Conservation (phyloP, 2,888 invertebrate species). For the Anorthoa munda region DNA sequence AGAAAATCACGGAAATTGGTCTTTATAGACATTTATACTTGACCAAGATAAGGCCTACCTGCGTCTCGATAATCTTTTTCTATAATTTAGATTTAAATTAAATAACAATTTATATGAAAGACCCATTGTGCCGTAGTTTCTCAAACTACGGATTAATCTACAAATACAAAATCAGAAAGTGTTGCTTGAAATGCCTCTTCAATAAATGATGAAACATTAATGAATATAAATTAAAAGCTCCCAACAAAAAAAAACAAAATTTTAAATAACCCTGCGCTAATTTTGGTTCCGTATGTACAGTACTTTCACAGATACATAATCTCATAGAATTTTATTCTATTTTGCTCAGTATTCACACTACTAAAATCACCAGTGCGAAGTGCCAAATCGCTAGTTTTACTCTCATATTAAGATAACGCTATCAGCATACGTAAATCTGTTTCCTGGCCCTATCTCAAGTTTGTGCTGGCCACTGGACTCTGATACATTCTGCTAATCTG, state of each 20-base stretch:
- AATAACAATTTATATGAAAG: too few species aligned
- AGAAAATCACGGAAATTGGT: background rate
- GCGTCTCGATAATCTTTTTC: too few species aligned
- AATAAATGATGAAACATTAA: background rate
- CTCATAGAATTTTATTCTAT: background rate
- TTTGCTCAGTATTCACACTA: background rate
- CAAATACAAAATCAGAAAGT: background rate
- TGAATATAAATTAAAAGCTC: background rate
- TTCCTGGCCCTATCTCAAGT: slow-evolving; percentile 46
- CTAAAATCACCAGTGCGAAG: background rate
- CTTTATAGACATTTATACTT: background rate
- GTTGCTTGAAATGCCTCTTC: background rate
- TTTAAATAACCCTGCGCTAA: background rate
- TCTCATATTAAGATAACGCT: slow-evolving; percentile 42
- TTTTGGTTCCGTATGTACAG: background rate
- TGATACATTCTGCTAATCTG: slow-evolving; percentile 51
- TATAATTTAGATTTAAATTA: too few species aligned
- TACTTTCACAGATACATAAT: background rate
- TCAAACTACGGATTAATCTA: too few species aligned
- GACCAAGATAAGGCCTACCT: background rate
- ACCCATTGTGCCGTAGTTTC: too few species aligned
- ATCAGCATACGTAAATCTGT: slow-evolving; percentile 44
- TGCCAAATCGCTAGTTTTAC: slow-evolving; percentile 26
- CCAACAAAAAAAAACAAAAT: too few species aligned
- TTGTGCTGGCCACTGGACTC: slow-evolving; percentile 29